Base-by-base conservation (phyloP, 2,888 invertebrate species). In the Seladonia tumulorum region DNA sequence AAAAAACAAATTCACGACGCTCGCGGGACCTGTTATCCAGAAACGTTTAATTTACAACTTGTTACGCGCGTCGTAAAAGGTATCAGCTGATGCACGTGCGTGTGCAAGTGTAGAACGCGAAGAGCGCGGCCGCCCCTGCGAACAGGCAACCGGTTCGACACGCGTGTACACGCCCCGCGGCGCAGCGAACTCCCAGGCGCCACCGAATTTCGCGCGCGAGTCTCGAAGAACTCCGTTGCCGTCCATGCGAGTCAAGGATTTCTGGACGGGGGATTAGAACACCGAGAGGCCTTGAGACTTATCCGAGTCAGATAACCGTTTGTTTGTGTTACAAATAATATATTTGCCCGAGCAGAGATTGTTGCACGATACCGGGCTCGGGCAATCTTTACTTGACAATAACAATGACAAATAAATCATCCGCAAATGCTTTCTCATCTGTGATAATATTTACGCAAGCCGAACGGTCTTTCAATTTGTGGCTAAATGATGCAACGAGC, bases 81-180 rank as follows among this genome's bases (percentile, higher is more conserved):
- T 25, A n/a, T 14, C 7, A 14, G 14, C 18, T 22, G 29, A 7
- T 63, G 63, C 16, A 29, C 16, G 7, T 16, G 60, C 63, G 16
- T 63, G 29, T 7, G 25, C 25, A 60, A 60, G 25, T 35, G 42
- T 47, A 16, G 68, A 45, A 42, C 16, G 7, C n/a, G 12, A 22
- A 14, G 35, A 53, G 12, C 16, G 39, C 12, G 25, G 16, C 7
- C 16, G 25, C 72, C 66, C 83, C 83, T 76, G 53, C 29, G 1
- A 22, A 22, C 35, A 12, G 83, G 29, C 71, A 70, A 72, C 81
- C 83, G 45, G 75, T 10, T 42, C 12, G 68, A 42, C 18, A 10
- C 39, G 5, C 8, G 29, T 2, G 66, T 66, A 12, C 18, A 45
- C 12, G 18, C 66, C n/a, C 45, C 14, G 2, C 22, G 10, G 57